Percentiles rank a stretch among this genome's conserved stretches.
These are phyloP conservation scores for Cyphomyrmex costatus DNA, from an alignment of 1,140 invertebrate genomes.

Conservation along the genomic window DNA sequence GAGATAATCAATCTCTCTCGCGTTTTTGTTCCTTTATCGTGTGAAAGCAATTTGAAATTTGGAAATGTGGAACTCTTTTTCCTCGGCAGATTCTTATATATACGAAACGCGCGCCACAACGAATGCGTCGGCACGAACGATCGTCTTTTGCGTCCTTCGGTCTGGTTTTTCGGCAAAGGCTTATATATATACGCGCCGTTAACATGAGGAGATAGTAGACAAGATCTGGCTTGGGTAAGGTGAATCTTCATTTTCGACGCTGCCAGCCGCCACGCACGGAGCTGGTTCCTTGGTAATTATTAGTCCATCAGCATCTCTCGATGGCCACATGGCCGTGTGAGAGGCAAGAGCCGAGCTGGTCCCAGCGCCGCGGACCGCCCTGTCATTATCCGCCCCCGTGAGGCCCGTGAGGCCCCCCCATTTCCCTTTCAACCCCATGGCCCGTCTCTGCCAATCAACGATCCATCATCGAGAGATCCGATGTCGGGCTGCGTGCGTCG, in stretches of 20 bases:
- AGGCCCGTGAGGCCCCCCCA: conserved; percentile 79
- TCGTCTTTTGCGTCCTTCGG: conserved; percentile 24
- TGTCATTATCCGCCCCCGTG: conserved; percentile 87
- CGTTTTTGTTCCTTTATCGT: not conserved
- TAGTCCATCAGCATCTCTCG: conserved; percentile 83
- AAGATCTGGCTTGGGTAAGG: conserved; percentile 54
- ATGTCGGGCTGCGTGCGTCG: conserved; percentile 51
- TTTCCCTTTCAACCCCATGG: conserved; percentile 84
- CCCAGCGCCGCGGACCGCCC: conserved; percentile 81
- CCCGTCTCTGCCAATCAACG: conserved; percentile 84
- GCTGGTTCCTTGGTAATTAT: conserved; percentile 83
- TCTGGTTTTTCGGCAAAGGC: conserved; percentile 35
- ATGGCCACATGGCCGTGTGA: conserved; percentile 84
- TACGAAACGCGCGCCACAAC: not conserved
- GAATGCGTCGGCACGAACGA: conserved; percentile 20
- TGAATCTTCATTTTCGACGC: conserved; percentile 76
- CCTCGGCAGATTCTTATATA: not conserved
- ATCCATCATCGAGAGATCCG: conserved; percentile 83
- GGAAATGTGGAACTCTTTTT: not conserved
- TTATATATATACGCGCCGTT: conserved; percentile 39
- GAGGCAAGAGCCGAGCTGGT: conserved; percentile 69
- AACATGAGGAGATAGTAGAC: conserved; percentile 51
- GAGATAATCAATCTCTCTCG: not conserved
- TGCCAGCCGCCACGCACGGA: conserved; percentile 72
- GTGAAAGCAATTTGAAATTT: not conserved